Base-by-base conservation (phyloP, 2,113 vertebrate species). In the Rallus limicola region DNA sequence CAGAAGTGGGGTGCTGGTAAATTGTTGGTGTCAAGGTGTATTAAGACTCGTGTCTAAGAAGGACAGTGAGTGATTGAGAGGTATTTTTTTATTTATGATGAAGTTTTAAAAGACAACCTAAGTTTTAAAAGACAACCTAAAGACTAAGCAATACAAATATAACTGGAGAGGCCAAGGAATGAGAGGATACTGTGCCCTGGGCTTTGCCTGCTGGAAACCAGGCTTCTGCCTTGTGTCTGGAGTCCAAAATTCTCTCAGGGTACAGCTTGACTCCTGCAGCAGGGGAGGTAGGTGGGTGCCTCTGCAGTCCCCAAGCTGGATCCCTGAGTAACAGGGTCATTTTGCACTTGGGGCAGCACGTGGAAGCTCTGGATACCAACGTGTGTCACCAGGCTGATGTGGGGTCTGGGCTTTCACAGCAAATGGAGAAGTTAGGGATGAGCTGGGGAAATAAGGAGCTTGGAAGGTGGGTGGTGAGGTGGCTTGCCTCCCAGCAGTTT, bases 201-300 rank as follows among this genome's bases (percentile, higher is more conserved):
- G 86, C 78, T 81, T 34, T 60, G 24, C 60, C 50, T 20, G 34
- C 34, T 78, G 75, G 44, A 24, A 70, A 17, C 38, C 16, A 4
- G 4, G 9, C 50, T 44, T 40, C 38, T 48, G 18, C n/a, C 23
- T 68, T 58, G 31, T 68, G 17, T 16, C 50, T 15, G 4, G 60
- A 42, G 40, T 2, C 1, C 33, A 24, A 0, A 36, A 75, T 16
- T 36, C 50, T 58, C 19, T 0, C 0, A 5, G 59, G 44, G 33
- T 40, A 0, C 26, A 3, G 36, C 48, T 53, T 14, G 44, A 5
- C 6, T 55, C 4, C 36, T 2, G 5, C 10, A 25, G 14, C 33
- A 2, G 19, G 12, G n/a, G 48, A 28, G 69, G 42, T 16, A 19
- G 44, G 19, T 50, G 63, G 23, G 50, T 38, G 28, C 8, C 40